These are phyloP conservation scores for Prionailurus viverrinus DNA, from an alignment of 2,113 vertebrate genomes.

Conservation along the genomic window DNA sequence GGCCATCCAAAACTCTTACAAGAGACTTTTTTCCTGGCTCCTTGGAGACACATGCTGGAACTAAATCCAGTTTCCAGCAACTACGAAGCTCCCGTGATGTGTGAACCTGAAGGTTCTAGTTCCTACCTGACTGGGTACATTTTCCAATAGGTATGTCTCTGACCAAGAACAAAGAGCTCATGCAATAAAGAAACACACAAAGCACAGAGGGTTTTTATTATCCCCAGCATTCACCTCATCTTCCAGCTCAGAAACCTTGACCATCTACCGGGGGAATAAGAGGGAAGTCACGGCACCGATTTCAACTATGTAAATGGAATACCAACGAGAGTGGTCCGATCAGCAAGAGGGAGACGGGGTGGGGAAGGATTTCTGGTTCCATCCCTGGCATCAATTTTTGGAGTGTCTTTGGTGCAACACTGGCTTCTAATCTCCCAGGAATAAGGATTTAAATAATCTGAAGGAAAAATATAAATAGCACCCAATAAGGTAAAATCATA, in stretches of 20 bases:
- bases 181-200: constrained; percentile 17
- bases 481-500: background rate
- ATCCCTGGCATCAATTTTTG: background rate
- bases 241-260: constrained; percentile 27
- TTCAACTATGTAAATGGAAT: background rate
- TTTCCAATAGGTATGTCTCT: constrained; percentile 48
- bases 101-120: constrained; percentile 30
- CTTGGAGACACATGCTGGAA: constrained; percentile 50
- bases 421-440: constrained; percentile 7
- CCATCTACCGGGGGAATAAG: background rate
- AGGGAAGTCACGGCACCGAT: background rate
- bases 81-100: background rate
- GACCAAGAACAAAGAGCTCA: constrained; percentile 36
- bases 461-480: background rate
- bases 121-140: constrained; percentile 1
- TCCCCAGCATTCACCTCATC: background rate
- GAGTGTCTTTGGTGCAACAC: background rate
- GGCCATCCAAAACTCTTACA: constrained; percentile 53
- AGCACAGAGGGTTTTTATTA: background rate
- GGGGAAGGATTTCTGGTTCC: background rate
- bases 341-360: background rate
- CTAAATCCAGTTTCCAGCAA: constrained; percentile 22
- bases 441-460: constrained; percentile 6
- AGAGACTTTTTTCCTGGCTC: background rate
- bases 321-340: background rate